phyloP scores from a whole-genome alignment of 2,797 vertebrate species.

The Trematomus bernacchii region DNA sequence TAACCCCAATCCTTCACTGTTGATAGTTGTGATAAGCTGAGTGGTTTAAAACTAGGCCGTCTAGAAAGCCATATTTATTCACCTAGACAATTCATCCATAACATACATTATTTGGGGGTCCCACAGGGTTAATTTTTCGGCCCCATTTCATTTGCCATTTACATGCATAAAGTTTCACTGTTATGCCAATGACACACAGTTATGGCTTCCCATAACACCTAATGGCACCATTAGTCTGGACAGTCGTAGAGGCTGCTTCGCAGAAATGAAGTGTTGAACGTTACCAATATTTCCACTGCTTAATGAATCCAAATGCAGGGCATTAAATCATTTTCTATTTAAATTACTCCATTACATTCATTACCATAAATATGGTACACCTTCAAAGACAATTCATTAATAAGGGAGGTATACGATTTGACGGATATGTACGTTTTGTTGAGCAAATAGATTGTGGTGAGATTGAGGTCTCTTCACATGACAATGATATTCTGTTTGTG shows the following conservation, averaged over 20 bases:
- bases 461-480: too few relatives aligned
- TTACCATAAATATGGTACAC: slow-evolving; percentile 10
- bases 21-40: slow-evolving; percentile 37
- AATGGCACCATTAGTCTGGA: slow-evolving; percentile 57
- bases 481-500: too few relatives aligned
- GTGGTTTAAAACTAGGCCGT: slow-evolving; percentile 21
- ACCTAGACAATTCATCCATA: slow-evolving; percentile 6
- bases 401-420: not conserved
- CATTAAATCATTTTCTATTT: slow-evolving; percentile 10
- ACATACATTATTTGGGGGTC: slow-evolving; percentile 38
- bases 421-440: slow-evolving; percentile 9
- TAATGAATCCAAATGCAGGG: slow-evolving; percentile 29
- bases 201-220: slow-evolving; percentile 58
- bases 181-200: slow-evolving; percentile 52
- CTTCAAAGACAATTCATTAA: slow-evolving; percentile 6
- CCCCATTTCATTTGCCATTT: slow-evolving; percentile 57
- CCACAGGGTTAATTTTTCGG: slow-evolving; percentile 50
- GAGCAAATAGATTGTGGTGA: not conserved
- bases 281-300: slow-evolving; percentile 33
- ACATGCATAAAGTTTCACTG: slow-evolving; percentile 59
- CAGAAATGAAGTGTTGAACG: slow-evolving; percentile 47
- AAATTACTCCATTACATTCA: slow-evolving; percentile 10
- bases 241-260: slow-evolving; percentile 45
- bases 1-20: slow-evolving; percentile 34
- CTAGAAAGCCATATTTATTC: slow-evolving; percentile 25